Conservation (phyloP, 1,140 invertebrate genomes). For the Brachionus rubens region DNA sequence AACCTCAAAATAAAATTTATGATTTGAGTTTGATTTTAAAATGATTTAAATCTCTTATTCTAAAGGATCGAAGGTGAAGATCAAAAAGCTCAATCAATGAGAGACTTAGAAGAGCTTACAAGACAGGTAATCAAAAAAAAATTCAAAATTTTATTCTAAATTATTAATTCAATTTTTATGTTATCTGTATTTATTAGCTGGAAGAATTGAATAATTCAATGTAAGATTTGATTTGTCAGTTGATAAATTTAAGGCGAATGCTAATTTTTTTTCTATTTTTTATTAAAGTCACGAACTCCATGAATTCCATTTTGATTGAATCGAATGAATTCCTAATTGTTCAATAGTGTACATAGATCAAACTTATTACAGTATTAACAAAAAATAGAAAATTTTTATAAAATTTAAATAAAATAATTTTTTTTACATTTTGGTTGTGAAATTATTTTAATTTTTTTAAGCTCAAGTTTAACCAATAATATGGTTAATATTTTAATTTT, state of each 20-base stretch:
- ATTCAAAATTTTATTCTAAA: background rate
- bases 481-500: constrained; percentile 4
- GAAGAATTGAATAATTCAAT: constrained; percentile 43
- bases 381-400: background rate
- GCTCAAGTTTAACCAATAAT: constrained; percentile 11
- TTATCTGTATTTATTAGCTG: background rate
- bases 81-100: constrained; percentile 42
- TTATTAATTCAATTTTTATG: background rate
- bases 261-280: background rate
- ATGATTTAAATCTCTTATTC: too few relatives aligned
- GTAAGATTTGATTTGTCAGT: background rate
- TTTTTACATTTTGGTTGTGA: background rate
- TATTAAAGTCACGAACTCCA: constrained; percentile 29
- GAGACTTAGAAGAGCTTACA: constrained; percentile 33
- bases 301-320: constrained; percentile 34
- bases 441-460: constrained; percentile 18
- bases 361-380: background rate
- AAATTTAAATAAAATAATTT: background rate
- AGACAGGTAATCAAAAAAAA: constrained; percentile 16
- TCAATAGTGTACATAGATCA: background rate
- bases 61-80: constrained; percentile 40
- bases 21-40: too few relatives aligned
- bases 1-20: too few relatives aligned
- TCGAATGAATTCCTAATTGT: background rate
- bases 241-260: background rate